Base-by-base conservation (phyloP, 2,113 vertebrate genomes). In the Andinoacara biseriatus region DNA sequence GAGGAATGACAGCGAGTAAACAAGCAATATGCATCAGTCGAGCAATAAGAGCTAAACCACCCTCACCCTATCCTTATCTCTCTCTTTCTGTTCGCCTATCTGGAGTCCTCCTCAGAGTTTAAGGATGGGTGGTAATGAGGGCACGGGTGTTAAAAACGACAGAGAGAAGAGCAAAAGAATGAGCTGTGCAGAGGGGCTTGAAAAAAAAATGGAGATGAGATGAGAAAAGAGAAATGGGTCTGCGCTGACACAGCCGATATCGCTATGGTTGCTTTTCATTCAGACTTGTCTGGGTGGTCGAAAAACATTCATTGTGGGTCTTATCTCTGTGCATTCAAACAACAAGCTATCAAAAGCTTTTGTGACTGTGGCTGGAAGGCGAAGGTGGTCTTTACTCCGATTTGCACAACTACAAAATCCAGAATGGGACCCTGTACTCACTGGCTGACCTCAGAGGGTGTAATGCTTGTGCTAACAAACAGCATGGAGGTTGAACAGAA, bases 21-120 rank as follows among this genome's bases (percentile, higher is more conserved):
- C 90, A 92, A 93, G 91, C 93, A 92, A 94, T 93, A 94, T 88
- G 84, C 35, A 38, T 88, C 86, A 62, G 84, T 82, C 85, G 90
- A 94, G 94, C 94, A 93, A 91, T 93, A 91, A 94, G 84, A 54
- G 29, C 49, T 80, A 81, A 54, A 31, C 67, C 40, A 5, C 79
- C 81, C 65, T 79, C 57, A 3, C 76, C 58, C 69, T 46, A 54
- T 79, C 80, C 61, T 40, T 65, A 72, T 54, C 67, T 14, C 46
- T 54, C 6, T 54, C 67, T 72, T 49, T 62, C 59, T 76, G 62
- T 57, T 22, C 20, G 38, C 67, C 52, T 57, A 29, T 69, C 26
- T 49, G 52, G 69, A 77, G 59, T 63, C 29, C 46, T 61, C 31
- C 31, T 77, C 15, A 0, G 59, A 87, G 62, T 85, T 80, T 65